Percentiles rank a stretch among this genome's conserved stretches.
Conservation (phyloP, 2,888 invertebrate species). For the Apodemia duryi region DNA sequence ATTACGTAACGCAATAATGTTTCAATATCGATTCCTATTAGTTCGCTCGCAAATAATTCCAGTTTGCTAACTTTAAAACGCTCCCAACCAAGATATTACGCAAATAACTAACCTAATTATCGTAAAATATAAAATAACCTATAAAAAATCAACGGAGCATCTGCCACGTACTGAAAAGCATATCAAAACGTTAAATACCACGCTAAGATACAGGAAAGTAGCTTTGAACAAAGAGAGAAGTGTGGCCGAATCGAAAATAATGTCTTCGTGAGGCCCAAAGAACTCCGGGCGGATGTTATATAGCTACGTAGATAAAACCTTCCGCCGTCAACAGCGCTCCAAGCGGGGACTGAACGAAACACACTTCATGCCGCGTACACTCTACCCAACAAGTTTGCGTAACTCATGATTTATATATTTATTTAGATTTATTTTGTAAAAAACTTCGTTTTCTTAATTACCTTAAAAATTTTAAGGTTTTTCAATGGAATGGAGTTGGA, state of each 20-base stretch:
- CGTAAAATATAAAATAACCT: slow-evolving; percentile 47
- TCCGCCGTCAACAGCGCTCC: slow-evolving; percentile 74
- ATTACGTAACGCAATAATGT: slow-evolving; percentile 62
- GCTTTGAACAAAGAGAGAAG: slow-evolving; percentile 69
- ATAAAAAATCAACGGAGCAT: slow-evolving; percentile 40
- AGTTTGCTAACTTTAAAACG: slow-evolving; percentile 46
- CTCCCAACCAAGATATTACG: slow-evolving; percentile 28
- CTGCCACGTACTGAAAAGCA: slow-evolving; percentile 49
- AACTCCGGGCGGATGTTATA: slow-evolving; percentile 73
- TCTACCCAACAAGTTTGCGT: slow-evolving; percentile 50
- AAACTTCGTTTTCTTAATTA: slow-evolving; percentile 2
- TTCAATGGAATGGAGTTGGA: neutral
- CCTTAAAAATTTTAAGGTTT: slow-evolving; percentile 13
- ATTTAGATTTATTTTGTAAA: slow-evolving; percentile 30
- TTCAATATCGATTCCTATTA: slow-evolving; percentile 47
- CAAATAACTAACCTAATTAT: slow-evolving; percentile 35
- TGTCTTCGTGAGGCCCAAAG: slow-evolving; percentile 66
- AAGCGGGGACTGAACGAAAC: slow-evolving; percentile 60
- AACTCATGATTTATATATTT: slow-evolving; percentile 35
- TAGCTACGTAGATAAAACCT: slow-evolving; percentile 79
- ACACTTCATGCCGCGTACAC: slow-evolving; percentile 71
- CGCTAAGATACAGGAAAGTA: slow-evolving; percentile 64
- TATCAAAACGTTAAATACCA: slow-evolving; percentile 49
- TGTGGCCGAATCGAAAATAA: slow-evolving; percentile 67
- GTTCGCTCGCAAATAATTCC: slow-evolving; percentile 45